Evolutionary conservation across 2,113 vertebrate species (phyloP).

Genomic region (Regulus satrapa): DNA sequence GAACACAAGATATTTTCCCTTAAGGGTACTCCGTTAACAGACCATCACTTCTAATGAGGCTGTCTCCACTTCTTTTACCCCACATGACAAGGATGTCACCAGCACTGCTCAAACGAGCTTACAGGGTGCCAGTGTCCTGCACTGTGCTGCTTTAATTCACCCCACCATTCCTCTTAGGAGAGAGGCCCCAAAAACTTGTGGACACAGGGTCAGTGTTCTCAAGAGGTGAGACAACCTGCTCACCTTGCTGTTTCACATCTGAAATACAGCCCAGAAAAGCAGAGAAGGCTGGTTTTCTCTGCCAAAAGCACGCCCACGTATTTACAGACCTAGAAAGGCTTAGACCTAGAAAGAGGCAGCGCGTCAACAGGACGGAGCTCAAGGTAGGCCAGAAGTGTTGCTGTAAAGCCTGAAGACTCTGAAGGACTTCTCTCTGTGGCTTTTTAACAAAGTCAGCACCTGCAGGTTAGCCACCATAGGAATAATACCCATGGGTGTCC

Average conservation of each 20-base stretch:
- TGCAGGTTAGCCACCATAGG: not conserved
- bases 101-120: fast-evolving
- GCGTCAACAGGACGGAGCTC: not conserved
- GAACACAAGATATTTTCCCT: not conserved
- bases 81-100: fast-evolving
- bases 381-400: not conserved
- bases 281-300: not conserved
- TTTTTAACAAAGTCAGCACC: not conserved
- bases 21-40: not conserved
- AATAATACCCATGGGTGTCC: not conserved
- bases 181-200: fast-evolving
- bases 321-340: not conserved
- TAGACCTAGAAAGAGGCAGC: not conserved
- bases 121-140: fast-evolving
- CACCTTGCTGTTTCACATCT: not conserved
- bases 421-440: not conserved
- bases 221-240: not conserved
- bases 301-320: not conserved
- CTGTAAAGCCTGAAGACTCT: not conserved
- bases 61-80: not conserved
- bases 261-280: slow-evolving; percentile 7
- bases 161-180: not conserved
- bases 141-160: fast-evolving
- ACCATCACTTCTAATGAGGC: fast-evolving
- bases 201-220: not conserved